Evolutionary conservation across 2,888 invertebrate species (phyloP).

Genomic region (Serrognathus titanus): DNA sequence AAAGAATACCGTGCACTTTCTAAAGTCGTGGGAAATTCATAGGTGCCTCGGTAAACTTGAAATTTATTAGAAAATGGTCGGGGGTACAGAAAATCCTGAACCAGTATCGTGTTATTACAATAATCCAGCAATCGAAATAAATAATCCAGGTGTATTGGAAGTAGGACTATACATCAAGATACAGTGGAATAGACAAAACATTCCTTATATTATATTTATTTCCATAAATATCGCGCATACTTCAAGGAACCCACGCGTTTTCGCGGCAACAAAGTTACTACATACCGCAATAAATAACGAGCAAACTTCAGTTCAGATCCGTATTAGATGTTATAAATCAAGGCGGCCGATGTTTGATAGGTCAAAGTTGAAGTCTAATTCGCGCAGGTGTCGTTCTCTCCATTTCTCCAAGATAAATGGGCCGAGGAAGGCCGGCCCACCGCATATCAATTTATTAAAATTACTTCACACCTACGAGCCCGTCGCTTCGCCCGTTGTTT

Average conservation of each 20-base stretch:
- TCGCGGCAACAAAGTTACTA: constrained; percentile 13
- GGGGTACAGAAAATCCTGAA: no score
- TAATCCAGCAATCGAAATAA: constrained; percentile 10
- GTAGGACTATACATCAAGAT: constrained; percentile 8
- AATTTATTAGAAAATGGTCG: neutral
- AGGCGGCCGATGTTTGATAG: constrained; percentile 26
- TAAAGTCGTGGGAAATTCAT: constrained; percentile 8
- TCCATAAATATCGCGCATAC: constrained; percentile 17
- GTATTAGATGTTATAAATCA: constrained; percentile 27
- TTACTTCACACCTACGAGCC: constrained; percentile 15
- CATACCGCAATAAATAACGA: constrained; percentile 23
- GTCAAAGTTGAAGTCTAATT: constrained; percentile 28
- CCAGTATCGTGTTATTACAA: neutral
- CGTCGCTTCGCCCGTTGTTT: neutral
- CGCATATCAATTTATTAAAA: constrained; percentile 18
- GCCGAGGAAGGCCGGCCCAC: constrained; percentile 23
- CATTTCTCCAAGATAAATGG: constrained; percentile 24
- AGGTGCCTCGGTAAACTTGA: neutral
- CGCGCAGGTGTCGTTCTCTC: constrained; percentile 23
- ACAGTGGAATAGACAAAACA: constrained; percentile 7
- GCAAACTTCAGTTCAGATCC: constrained; percentile 25
- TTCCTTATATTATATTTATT: constrained; percentile 11
- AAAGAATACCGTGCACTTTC: neutral
- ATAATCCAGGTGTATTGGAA: neutral
- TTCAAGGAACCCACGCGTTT: constrained; percentile 13